phyloP scores from a whole-genome alignment of 2,888 invertebrate genomes.

The Leucoma salicis region DNA sequence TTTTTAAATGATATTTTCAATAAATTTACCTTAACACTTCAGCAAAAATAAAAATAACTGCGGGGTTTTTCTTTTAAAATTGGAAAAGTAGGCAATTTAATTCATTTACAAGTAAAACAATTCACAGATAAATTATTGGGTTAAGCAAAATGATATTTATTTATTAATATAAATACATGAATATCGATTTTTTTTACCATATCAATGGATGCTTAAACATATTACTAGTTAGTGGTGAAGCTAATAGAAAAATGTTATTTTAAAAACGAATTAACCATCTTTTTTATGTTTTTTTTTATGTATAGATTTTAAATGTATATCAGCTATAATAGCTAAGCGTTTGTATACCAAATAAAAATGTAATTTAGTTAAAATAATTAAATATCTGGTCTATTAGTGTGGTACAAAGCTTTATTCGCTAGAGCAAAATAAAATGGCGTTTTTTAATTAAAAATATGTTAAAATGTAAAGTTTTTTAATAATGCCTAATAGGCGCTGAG shows the following conservation, averaged over 20 bases:
- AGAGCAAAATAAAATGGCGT: slow-evolving; percentile 47
- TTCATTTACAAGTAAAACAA: no score
- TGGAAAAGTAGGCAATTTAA: no score
- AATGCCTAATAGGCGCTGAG: slow-evolving; percentile 74
- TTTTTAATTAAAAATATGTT: slow-evolving; percentile 49
- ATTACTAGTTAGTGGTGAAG: background rate
- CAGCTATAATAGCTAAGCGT: background rate
- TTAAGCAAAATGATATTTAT: no score
- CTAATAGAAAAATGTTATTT: background rate
- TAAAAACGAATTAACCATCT: background rate
- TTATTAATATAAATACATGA: no score
- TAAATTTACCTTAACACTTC: no score
- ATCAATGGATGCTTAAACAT: no score
- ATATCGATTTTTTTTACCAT: no score
- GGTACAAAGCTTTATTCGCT: slow-evolving; percentile 18
- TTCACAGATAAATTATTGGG: no score
- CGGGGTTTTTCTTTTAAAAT: no score
- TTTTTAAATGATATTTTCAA: no score
- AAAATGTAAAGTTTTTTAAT: slow-evolving; percentile 66
- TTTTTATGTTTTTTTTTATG: background rate
- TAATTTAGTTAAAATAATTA: background rate
- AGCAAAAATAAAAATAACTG: no score
- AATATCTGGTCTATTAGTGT: background rate
- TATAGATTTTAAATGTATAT: background rate
- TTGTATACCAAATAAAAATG: background rate